Conservation (phyloP, 1,140 invertebrate genomes). For the Druon quercuslanigerum region DNA sequence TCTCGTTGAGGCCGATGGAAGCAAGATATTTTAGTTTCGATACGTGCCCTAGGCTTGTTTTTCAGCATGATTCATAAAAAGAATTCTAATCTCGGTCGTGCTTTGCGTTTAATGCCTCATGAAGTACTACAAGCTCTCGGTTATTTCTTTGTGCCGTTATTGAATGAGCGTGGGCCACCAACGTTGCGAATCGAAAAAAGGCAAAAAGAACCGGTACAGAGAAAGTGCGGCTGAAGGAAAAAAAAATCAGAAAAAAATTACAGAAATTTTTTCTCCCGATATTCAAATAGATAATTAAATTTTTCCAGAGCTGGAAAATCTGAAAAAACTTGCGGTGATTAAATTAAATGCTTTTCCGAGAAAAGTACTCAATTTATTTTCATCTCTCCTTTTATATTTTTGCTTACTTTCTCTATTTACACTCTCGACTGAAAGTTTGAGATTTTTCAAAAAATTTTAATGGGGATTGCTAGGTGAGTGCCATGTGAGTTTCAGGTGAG, state of each 20-base stretch:
- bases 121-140: constrained; percentile 36
- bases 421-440: too few species aligned
- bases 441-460: too few species aligned
- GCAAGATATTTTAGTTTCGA: constrained; percentile 21
- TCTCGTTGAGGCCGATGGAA: neutral
- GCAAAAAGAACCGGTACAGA: constrained; percentile 24
- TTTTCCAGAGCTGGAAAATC: neutral
- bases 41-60: constrained; percentile 17
- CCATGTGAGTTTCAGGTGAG: too few species aligned
- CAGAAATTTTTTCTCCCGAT: neutral
- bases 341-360: neutral
- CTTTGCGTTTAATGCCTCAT: constrained; percentile 23
- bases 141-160: constrained; percentile 46
- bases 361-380: neutral
- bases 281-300: constrained; percentile 5
- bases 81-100: constrained; percentile 25
- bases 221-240: neutral
- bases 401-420: too few species aligned
- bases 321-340: neutral
- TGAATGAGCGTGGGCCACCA: constrained; percentile 53
- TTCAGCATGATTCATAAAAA: constrained; percentile 18
- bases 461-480: too few species aligned
- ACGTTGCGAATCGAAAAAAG: constrained; percentile 49
- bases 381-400: too few species aligned
- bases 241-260: neutral